Evolutionary conservation across 2,797 vertebrate genomes (phyloP).

Genomic region (Gobionotothen gibberifrons): DNA sequence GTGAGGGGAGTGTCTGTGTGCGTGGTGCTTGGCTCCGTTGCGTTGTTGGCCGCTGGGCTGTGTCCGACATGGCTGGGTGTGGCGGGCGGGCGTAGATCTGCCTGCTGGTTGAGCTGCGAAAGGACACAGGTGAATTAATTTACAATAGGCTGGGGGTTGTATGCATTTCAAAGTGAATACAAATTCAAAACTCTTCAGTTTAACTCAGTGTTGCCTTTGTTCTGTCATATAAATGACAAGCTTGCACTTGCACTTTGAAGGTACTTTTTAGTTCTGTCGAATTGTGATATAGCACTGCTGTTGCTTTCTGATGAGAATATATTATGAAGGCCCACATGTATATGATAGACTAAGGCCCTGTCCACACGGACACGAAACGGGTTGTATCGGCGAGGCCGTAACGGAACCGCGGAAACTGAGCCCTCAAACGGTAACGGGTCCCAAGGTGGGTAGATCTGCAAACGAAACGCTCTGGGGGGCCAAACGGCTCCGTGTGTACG

Average conservation of each 20-base stretch:
- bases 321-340: background rate
- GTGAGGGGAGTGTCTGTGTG: constrained; percentile 61
- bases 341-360: background rate
- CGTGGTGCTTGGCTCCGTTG: constrained; percentile 80
- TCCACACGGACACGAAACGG: too few relatives aligned
- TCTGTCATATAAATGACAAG: constrained; percentile 1
- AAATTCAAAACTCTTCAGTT: constrained; percentile 2
- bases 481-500: too few relatives aligned
- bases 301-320: background rate
- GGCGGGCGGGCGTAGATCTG: constrained; percentile 71
- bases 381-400: too few relatives aligned
- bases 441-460: too few relatives aligned
- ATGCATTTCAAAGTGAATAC: background rate
- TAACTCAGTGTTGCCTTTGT: background rate
- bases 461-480: too few relatives aligned
- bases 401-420: too few relatives aligned
- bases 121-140: constrained; percentile 29
- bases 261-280: background rate
- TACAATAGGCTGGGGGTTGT: constrained; percentile 9
- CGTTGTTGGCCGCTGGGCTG: constrained; percentile 82
- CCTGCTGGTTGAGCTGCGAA: constrained; percentile 90
- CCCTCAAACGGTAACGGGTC: too few relatives aligned
- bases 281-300: background rate
- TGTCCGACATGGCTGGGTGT: constrained; percentile 74
- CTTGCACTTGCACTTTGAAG: background rate